Evolutionary conservation across 1,140 invertebrate genomes (phyloP).

Genomic region (Acromyrmex heyeri): DNA sequence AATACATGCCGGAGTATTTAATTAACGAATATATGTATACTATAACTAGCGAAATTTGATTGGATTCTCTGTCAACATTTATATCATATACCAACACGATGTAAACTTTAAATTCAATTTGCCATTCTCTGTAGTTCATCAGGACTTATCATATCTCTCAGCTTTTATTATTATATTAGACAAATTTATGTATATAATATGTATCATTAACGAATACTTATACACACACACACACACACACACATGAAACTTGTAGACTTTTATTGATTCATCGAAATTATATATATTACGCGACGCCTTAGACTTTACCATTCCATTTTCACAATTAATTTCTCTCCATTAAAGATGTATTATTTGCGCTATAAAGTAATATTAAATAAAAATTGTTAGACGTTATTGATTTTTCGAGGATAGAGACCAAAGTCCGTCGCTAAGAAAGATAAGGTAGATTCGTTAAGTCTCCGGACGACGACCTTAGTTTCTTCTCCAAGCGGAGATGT

Average conservation of each 20-base stretch:
- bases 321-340: not conserved
- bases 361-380: conserved; percentile 8
- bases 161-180: not conserved
- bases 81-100: conserved; percentile 9
- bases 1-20: not conserved
- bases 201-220: not conserved
- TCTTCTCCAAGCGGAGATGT: conserved; percentile 32
- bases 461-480: conserved; percentile 35
- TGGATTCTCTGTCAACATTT: conserved; percentile 7
- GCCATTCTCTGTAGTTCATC: not conserved
- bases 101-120: conserved; percentile 29
- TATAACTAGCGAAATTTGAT: conserved; percentile 15
- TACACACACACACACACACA: not conserved
- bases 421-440: not conserved
- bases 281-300: not conserved
- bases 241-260: not conserved
- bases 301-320: not conserved
- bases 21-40: conserved; percentile 25
- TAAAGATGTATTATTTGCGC: not conserved
- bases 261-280: not conserved
- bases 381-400: conserved; percentile 29
- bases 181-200: not conserved
- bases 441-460: conserved; percentile 66
- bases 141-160: not conserved
- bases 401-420: conserved; percentile 6